Conservation (phyloP, 2,797 vertebrate species). For the Fistularia tabacaria region DNA sequence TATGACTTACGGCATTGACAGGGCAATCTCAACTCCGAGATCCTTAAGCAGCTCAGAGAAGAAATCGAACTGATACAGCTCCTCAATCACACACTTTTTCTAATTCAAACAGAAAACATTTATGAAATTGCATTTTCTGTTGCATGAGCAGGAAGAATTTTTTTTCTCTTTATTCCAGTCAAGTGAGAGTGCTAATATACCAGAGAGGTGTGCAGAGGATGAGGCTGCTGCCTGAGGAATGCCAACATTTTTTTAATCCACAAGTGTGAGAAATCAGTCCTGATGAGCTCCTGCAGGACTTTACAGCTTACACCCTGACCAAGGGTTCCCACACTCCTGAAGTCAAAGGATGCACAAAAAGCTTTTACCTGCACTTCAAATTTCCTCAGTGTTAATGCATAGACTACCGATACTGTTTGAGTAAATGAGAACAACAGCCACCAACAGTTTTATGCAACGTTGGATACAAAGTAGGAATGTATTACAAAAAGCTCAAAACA, state of each 20-base stretch:
- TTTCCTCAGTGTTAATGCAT: too few relatives aligned
- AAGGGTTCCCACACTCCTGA: conserved; percentile 70
- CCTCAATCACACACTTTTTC: conserved; percentile 75
- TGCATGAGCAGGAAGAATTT: background rate
- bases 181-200: conserved; percentile 44
- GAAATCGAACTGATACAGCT: conserved; percentile 66
- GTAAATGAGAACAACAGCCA: too few relatives aligned
- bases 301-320: conserved; percentile 70
- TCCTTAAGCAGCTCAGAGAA: conserved; percentile 67
- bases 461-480: background rate
- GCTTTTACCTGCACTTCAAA: background rate
- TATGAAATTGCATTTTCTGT: background rate
- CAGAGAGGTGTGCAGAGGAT: conserved; percentile 72
- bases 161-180: background rate
- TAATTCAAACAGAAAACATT: conserved; percentile 37
- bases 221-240: conserved; percentile 66
- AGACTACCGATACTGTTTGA: too few relatives aligned
- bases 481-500: background rate
- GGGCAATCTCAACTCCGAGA: conserved; percentile 70
- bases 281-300: conserved; percentile 45
- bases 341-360: conserved; percentile 5
- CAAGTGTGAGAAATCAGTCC: conserved; percentile 13
- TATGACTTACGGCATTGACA: conserved; percentile 75
- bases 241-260: conserved; percentile 53
- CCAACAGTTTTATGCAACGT: background rate